Percentiles rank a stretch among this genome's conserved stretches.
Conservation (phyloP, 1,140 invertebrate species). For the Nixonia krombeini region DNA sequence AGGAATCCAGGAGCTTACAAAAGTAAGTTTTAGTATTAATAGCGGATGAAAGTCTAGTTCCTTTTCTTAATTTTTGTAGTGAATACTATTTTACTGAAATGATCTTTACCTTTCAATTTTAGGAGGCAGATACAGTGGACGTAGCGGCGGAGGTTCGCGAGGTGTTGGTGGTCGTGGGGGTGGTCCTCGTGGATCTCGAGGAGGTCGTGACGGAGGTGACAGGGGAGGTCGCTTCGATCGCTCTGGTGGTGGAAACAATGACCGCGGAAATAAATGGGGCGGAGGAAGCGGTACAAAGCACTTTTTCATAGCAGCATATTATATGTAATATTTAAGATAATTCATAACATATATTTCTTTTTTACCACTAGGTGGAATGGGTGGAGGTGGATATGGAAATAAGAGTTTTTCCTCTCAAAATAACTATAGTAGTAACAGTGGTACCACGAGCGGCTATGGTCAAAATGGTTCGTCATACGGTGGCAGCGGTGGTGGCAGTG, state of each 20-base stretch:
- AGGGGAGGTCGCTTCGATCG: constrained; percentile 60
- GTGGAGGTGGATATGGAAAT: constrained; percentile 34
- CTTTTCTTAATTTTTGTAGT: too few relatives aligned
- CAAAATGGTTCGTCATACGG: constrained; percentile 59
- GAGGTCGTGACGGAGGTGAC: constrained; percentile 55
- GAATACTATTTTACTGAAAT: too few relatives aligned
- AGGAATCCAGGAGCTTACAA: constrained; percentile 66
- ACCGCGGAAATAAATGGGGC: constrained; percentile 62
- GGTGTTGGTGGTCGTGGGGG: constrained; percentile 52
- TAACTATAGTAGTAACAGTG: constrained; percentile 47
- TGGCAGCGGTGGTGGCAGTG: constrained; percentile 40
- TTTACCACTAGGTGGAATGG: constrained; percentile 52
- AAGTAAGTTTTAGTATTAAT: constrained; percentile 51
- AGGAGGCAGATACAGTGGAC: constrained; percentile 46
- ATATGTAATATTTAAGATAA: too few relatives aligned
- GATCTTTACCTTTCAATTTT: too few relatives aligned
- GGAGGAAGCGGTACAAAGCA: constrained; percentile 50
- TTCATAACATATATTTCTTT: constrained; percentile 4
- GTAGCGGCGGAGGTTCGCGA: constrained; percentile 38
- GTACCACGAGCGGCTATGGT: constrained; percentile 50
- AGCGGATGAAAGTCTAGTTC: too few relatives aligned
- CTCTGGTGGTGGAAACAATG: constrained; percentile 37
- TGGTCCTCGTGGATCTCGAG: constrained; percentile 49
- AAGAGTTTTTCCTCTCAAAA: constrained; percentile 42
- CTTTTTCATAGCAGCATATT: too few relatives aligned